Evolutionary conservation across 2,797 vertebrate genomes (phyloP).

Genomic region (Chelonia mydas): DNA sequence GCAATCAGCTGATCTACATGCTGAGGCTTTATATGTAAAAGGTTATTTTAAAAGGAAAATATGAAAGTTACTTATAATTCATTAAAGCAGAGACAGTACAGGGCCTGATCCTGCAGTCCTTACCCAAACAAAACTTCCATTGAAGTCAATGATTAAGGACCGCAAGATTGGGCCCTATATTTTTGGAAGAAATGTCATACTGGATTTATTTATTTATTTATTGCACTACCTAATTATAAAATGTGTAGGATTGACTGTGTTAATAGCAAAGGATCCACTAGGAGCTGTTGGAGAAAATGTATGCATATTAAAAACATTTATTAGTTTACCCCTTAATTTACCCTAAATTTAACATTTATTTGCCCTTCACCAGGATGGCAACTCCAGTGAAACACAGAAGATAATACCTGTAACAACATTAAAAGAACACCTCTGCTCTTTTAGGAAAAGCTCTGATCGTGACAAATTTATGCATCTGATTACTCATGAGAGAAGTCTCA

Average conservation of each 20-base stretch:
- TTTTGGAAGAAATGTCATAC: not conserved
- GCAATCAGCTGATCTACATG: not conserved
- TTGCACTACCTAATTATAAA: not conserved
- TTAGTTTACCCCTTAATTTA: not conserved
- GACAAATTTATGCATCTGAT: not conserved
- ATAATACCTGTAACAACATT: not conserved
- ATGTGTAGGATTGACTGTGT: not conserved
- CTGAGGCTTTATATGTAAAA: not conserved
- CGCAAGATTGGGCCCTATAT: not conserved
- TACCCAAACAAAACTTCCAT: not conserved
- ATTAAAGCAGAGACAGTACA: not conserved
- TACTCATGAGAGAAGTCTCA: too few relatives aligned
- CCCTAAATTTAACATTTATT: too few relatives aligned
- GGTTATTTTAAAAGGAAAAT: not conserved
- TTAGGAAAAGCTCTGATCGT: not conserved
- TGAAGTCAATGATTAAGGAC: not conserved
- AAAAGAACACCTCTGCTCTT: not conserved
- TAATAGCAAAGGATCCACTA: not conserved
- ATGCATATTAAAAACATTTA: not conserved
- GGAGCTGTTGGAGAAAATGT: not conserved
- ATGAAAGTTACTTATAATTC: not conserved
- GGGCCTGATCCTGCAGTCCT: not conserved
- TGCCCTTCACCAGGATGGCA: too few relatives aligned
- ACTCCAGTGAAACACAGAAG: not conserved
- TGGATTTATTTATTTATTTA: not conserved